Evolutionary conservation across 2,888 invertebrate genomes (phyloP).

Genomic region (Pediacus dermestoides): DNA sequence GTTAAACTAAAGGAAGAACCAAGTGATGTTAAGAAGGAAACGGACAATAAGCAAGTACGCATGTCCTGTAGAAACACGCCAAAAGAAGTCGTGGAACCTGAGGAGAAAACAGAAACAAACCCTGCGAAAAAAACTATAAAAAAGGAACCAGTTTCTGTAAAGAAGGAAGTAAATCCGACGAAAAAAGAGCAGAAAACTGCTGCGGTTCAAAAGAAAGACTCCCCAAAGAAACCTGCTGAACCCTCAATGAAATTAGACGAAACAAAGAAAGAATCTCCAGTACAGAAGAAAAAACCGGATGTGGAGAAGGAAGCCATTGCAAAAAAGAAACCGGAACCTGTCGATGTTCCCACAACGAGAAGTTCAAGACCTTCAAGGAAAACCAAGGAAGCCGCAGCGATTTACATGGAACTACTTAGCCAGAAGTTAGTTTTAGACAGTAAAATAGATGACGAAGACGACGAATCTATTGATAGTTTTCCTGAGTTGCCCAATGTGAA

Average conservation of each 20-base stretch:
- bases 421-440: conserved; percentile 64
- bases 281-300: conserved; percentile 2
- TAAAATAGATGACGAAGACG: conserved; percentile 62
- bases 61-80: conserved; percentile 3
- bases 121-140: conserved; percentile 10
- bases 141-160: conserved; percentile 8
- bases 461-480: conserved; percentile 62
- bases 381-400: conserved; percentile 71
- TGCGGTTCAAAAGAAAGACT: conserved; percentile 5
- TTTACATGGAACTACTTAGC: conserved; percentile 71
- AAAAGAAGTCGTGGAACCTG: conserved; percentile 13
- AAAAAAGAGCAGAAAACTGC: conserved; percentile 8
- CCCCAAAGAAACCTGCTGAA: conserved; percentile 6
- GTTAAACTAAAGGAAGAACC: conserved; percentile 17
- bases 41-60: conserved; percentile 3
- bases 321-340: neutral
- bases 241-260: conserved; percentile 7
- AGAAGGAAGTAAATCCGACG: neutral
- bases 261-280: conserved; percentile 4
- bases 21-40: conserved; percentile 19
- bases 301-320: conserved; percentile 7
- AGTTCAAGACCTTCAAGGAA: conserved; percentile 59
- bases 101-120: conserved; percentile 13
- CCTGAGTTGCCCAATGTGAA: conserved; percentile 64
- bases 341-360: neutral